These are phyloP conservation scores for Macquaria ambigua DNA, from an alignment of 2,113 vertebrate genomes.

Conservation along the genomic window DNA sequence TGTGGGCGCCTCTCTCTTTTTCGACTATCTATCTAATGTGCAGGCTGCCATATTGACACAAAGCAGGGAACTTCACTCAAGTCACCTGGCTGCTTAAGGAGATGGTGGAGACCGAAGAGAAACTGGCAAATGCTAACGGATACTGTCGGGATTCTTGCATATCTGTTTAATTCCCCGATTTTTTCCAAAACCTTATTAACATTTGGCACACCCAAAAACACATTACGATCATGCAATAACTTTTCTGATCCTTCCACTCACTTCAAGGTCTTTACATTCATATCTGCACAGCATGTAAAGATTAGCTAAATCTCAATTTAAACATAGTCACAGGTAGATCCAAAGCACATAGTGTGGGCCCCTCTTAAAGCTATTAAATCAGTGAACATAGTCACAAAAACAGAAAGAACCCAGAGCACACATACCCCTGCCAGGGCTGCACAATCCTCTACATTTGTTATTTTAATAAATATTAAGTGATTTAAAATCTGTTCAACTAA, in stretches of 20 bases:
- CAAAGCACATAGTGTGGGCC: not conserved
- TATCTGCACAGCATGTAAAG: not conserved
- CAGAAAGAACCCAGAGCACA: not conserved
- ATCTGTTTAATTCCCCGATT: not conserved
- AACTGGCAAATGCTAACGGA: not conserved
- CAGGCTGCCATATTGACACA: conserved; percentile 49
- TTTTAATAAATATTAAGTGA: not conserved
- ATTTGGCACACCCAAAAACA: not conserved
- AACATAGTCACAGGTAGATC: not conserved
- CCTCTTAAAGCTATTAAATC: not conserved
- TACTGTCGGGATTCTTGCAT: not conserved
- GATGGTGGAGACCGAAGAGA: not conserved
- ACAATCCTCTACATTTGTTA: not conserved
- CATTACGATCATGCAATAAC: not conserved
- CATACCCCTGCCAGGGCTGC: not conserved
- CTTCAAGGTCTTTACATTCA: not conserved
- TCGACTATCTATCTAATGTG: conserved; percentile 23
- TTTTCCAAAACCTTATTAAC: not conserved
- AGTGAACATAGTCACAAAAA: not conserved
- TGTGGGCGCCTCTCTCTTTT: conserved; percentile 40
- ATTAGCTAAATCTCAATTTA: not conserved
- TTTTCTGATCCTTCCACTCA: not conserved
- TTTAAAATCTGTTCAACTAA: not conserved
- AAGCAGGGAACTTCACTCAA: conserved; percentile 27
- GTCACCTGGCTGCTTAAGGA: conserved; percentile 47